These are phyloP conservation scores for Diglossa cyanea DNA, from an alignment of 2,797 vertebrate species.

Conservation along the genomic window DNA sequence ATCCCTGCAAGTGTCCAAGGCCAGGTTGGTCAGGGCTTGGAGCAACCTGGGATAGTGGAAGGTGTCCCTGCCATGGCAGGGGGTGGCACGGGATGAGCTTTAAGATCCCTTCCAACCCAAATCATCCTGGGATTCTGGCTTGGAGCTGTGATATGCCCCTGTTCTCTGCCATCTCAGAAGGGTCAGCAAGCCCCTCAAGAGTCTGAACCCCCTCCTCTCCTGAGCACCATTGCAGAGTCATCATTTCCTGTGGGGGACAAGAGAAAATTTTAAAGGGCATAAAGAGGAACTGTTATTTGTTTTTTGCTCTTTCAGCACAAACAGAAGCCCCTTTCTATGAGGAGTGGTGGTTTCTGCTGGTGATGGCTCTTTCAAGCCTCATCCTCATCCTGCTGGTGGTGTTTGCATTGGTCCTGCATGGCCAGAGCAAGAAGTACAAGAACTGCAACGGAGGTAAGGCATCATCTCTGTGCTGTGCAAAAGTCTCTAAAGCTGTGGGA, in stretches of 20 bases:
- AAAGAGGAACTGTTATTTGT: neutral
- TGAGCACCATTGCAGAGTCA: fast-evolving
- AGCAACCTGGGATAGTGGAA: neutral
- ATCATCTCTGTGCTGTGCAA: fast-evolving
- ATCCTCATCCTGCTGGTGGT: slow-evolving; percentile 87
- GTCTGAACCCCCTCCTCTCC: neutral
- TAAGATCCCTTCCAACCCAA: neutral
- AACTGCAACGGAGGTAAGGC: slow-evolving; percentile 82
- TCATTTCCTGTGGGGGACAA: fast-evolving
- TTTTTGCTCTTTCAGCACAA: slow-evolving; percentile 76
- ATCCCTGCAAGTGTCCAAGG: neutral
- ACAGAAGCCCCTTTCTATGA: slow-evolving; percentile 88
- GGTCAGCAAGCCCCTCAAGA: neutral
- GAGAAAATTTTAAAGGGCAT: neutral
- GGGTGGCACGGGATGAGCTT: neutral
- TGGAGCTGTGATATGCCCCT: neutral
- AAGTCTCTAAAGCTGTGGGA: neutral
- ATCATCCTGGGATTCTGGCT: neutral
- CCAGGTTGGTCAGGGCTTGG: fast-evolving
- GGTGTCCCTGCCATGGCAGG: neutral
- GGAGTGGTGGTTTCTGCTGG: slow-evolving; percentile 96
- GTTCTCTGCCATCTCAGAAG: neutral
- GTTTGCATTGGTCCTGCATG: slow-evolving; percentile 85
- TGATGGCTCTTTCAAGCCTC: slow-evolving; percentile 88
- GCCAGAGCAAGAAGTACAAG: slow-evolving; percentile 89